These are phyloP conservation scores for Umimayanthus chanpuru DNA, from an alignment of 92 coral and sea anemone species.

Conservation along the genomic window DNA sequence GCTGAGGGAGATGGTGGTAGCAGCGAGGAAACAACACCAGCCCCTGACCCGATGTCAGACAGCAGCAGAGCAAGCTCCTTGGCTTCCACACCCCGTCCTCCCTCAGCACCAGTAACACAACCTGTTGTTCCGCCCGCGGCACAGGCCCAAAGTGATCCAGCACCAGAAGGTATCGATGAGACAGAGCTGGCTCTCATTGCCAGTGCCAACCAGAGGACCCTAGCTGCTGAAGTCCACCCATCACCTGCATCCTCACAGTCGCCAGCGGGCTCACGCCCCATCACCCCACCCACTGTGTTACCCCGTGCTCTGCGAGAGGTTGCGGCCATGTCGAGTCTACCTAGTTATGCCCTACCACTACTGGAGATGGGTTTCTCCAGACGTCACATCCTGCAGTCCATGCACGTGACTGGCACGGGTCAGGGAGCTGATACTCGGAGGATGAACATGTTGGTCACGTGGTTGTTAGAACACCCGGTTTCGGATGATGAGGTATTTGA, in stretches of 20 bases:
- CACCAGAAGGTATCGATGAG: constrained; percentile 25
- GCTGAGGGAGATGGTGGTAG: constrained; percentile 4
- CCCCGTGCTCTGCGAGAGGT: constrained; percentile 77
- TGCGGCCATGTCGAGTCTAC: constrained; percentile 76
- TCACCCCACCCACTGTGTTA: constrained; percentile 70
- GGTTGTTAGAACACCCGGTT: constrained; percentile 83
- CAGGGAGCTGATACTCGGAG: constrained; percentile 70
- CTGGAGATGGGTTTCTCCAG: constrained; percentile 91
- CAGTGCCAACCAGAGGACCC: constrained; percentile 36
- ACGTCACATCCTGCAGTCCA: constrained; percentile 77
- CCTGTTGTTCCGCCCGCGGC: neutral
- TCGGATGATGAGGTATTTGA: constrained; percentile 81
- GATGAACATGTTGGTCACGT: constrained; percentile 81
- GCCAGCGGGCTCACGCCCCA: constrained; percentile 49
- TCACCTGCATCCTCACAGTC: constrained; percentile 47
- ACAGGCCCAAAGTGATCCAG: neutral
- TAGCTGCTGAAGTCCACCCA: constrained; percentile 34
- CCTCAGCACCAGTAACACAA: constrained; percentile 21
- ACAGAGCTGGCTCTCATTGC: neutral
- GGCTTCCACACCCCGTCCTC: constrained; percentile 52
- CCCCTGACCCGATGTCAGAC: constrained; percentile 65
- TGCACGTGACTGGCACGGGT: constrained; percentile 78
- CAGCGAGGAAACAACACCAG: constrained; percentile 55
- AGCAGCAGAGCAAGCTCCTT: constrained; percentile 73
- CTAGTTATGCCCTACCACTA: constrained; percentile 71